Percentiles rank a stretch among this genome's conserved stretches.
phyloP scores from a whole-genome alignment of 2,888 invertebrate species.

The Chrysolina haemoptera region DNA sequence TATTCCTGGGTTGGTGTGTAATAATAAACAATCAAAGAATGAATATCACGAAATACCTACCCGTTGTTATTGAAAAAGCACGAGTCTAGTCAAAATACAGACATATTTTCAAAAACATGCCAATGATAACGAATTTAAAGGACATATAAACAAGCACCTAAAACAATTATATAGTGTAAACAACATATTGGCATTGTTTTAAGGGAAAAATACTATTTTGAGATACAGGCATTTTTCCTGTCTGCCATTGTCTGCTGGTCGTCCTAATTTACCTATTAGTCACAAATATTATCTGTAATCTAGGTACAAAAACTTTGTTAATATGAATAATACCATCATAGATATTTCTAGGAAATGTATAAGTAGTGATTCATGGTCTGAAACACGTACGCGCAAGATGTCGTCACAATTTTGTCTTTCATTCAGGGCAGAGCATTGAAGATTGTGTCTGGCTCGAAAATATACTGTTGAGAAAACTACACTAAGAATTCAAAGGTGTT shows the following conservation, averaged over 20 bases:
- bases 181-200: too few species aligned
- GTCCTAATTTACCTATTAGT: slow-evolving; percentile 8
- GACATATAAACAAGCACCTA: too few species aligned
- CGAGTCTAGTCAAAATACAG: not conserved
- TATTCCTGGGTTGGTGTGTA: too few species aligned
- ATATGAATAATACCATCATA: not conserved
- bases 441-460: not conserved
- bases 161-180: too few species aligned
- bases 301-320: not conserved
- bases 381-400: not conserved
- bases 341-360: not conserved
- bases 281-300: not conserved
- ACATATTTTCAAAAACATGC: not conserved
- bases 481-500: not conserved
- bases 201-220: too few species aligned
- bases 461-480: not conserved
- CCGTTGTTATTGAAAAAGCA: not conserved
- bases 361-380: not conserved
- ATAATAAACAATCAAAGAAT: not conserved
- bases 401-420: not conserved
- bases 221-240: not conserved
- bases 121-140: not conserved
- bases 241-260: not conserved
- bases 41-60: not conserved
- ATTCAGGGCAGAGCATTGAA: not conserved